Evolutionary conservation across 1,140 invertebrate genomes (phyloP), one percentile per base, ranked within the genome.

Genomic region (Drosophila triauraria): DNA sequence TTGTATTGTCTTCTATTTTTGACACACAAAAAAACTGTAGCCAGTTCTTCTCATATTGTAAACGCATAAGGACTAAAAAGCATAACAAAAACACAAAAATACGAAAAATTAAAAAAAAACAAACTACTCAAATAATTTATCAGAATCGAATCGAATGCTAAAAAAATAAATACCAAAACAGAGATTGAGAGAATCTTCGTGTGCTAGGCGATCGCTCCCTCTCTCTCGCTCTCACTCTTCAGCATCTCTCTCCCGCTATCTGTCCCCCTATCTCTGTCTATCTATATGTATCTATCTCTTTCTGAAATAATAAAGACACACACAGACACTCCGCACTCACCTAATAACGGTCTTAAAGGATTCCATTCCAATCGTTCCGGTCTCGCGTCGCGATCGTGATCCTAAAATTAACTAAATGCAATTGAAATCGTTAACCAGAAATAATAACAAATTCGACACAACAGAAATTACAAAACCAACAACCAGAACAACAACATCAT

Each of bases 251-350:
- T 48, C 75, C 44, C n/a, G 20, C 54, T 65, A 30, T 65, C 40
- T 46, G 32, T 38, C 27, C 46, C 9, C 42, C 63, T 57, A 25
- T 71, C 35, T 50, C 69, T 71, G 23, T 57, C 64, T 71, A 56
- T 70, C 69, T 58, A 70, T 72, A 47, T 74, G 9, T 25, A 51
- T 70, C 62, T 70, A 27, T 46, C 54, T 74, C 27, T 72, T 23
- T 68, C 27, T 12, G 5, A 74, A 72, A 30, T 6, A 30, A 30
- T 20, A 30, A 72, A 60, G 69, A 72, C 70, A 74, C 70, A 74
- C 70, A 72, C 70, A 72, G 82, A 84, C 81, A 84, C 77, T 74
- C 76, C 81, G 81, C 80, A 79, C 80, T 72, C 80, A 83, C 81
- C 48, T 51, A 69, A 80, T 51, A 69, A 80, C 64, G 81, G 68